These are phyloP conservation scores for Brevipalpus yothersi DNA, from an alignment of 1,140 invertebrate genomes.

Conservation along the genomic window DNA sequence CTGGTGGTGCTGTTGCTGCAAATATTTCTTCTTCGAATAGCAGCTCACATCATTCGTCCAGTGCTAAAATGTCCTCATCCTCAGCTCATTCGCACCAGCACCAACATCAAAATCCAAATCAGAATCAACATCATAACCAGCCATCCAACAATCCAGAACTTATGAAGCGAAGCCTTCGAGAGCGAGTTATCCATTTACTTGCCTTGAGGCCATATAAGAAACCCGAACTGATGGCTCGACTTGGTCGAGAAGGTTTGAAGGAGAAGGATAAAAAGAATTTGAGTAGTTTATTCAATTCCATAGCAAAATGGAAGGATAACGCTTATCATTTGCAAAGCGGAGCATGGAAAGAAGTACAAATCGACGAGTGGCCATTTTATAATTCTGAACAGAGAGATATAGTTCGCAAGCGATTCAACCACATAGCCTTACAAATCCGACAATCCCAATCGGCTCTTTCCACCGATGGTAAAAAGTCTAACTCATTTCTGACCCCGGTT, in stretches of 20 bases:
- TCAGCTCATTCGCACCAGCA: neutral
- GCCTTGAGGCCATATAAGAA: slow-evolving; percentile 76
- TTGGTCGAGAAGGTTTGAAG: slow-evolving; percentile 58
- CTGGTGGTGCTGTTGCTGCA: neutral
- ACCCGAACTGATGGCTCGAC: slow-evolving; percentile 51
- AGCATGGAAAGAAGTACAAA: slow-evolving; percentile 71
- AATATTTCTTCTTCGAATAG: neutral
- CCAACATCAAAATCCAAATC: neutral
- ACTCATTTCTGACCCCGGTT: neutral
- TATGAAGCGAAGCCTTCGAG: slow-evolving; percentile 22
- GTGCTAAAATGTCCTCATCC: neutral
- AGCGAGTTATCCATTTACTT: slow-evolving; percentile 71
- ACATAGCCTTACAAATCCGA: neutral
- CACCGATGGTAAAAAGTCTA: neutral
- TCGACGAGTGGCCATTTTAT: slow-evolving; percentile 71
- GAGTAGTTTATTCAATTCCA: slow-evolving; percentile 43
- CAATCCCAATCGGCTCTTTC: neutral
- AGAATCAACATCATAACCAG: neutral
- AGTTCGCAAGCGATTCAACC: slow-evolving; percentile 37
- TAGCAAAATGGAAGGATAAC: slow-evolving; percentile 57
- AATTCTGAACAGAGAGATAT: slow-evolving; percentile 59
- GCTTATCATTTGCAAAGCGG: slow-evolving; percentile 55
- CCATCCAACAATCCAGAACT: neutral
- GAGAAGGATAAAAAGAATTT: slow-evolving; percentile 51
- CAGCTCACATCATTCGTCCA: neutral